Base-by-base conservation (phyloP, 2,113 vertebrate species). In the Podiceps cristatus region DNA sequence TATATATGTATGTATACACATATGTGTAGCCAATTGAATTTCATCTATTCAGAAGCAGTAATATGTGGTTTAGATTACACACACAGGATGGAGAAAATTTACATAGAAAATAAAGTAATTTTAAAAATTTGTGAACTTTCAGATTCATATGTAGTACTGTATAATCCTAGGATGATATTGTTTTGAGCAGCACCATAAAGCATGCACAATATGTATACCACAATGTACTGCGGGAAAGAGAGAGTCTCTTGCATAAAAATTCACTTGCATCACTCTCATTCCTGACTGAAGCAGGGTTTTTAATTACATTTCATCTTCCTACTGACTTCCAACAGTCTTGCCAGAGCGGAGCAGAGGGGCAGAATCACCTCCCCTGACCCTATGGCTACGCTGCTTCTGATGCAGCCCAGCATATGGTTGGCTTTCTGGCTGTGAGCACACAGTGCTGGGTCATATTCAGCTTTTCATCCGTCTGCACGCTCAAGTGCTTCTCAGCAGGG, bases 321-420 rank as follows among this genome's bases (percentile, higher is more conserved):
- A 24, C 31, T 76, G 29, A 22, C 33, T 71, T 75, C 1, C 1
- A 28, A 18, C 5, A 18, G 28, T 12, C 37, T 13, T 17, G 16
- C 2, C 2, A 66, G 29, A 23, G 27, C 2, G 2, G 13, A 59
- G 35, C 6, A 59, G 44, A 60, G 7, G 7, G 40, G 3, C 0
- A 69, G 40, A 62, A 60, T 55, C 16, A 11, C 5, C 23, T 82
- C 33, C 33, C 18, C 60, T 2, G 2, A 40, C 12, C 24, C 42
- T 7, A 40, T 56, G n/a, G 10, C 5, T 18, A 22, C 4, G 1
- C 7, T 56, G 5, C 11, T 71, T 29, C 47, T 47, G 28, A 16
- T 53, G 17, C 9, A 74, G 25, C 8, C 35, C 22, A 44, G 25
- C 17, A 52, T 31, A 24, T 0, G 3, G 8, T 16, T 64, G 29